A percentile compares a stretch with the other conserved stretches of the same genome.
These are phyloP conservation scores for Chaetodon trifascialis DNA, from an alignment of 2,113 vertebrate genomes.

Conservation along the genomic window DNA sequence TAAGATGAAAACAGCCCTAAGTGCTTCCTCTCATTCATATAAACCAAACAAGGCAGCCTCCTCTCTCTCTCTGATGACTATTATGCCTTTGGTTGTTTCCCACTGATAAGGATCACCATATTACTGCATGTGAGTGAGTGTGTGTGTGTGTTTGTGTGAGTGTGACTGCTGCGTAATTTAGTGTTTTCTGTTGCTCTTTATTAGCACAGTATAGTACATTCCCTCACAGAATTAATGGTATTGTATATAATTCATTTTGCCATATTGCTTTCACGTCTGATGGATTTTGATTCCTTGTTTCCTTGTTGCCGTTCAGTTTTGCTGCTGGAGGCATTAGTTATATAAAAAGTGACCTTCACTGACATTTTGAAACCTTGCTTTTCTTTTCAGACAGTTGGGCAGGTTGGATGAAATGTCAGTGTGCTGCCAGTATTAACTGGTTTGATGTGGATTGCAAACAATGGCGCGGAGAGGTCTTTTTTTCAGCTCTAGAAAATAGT, in stretches of 20 bases:
- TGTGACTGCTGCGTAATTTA: not conserved
- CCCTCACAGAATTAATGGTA: not conserved
- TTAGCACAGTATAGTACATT: not conserved
- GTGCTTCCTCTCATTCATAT: constrained; percentile 87
- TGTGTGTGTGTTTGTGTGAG: not conserved
- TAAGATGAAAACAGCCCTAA: constrained; percentile 83
- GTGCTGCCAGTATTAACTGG: not conserved
- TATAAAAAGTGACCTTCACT: constrained; percentile 5
- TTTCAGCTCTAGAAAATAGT: too few relatives aligned
- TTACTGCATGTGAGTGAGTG: constrained; percentile 21
- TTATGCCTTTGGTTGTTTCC: constrained; percentile 62
- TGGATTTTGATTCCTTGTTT: constrained; percentile 48
- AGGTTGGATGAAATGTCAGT: not conserved
- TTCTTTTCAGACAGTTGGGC: not conserved
- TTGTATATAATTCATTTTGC: not conserved
- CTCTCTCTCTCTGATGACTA: constrained; percentile 65
- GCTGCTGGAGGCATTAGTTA: not conserved
- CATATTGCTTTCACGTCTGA: constrained; percentile 21
- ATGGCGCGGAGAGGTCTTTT: too few relatives aligned
- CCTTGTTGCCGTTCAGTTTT: constrained; percentile 23
- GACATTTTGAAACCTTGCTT: constrained; percentile 19
- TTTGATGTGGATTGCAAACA: constrained; percentile 4
- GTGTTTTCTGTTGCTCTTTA: constrained; percentile 25
- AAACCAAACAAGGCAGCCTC: constrained; percentile 75
- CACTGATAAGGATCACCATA: constrained; percentile 73